A percentile compares a stretch with the other conserved stretches of the same genome.
Evolutionary conservation across 2,888 invertebrate species (phyloP).

Genomic region (Cylloceria caligata): DNA sequence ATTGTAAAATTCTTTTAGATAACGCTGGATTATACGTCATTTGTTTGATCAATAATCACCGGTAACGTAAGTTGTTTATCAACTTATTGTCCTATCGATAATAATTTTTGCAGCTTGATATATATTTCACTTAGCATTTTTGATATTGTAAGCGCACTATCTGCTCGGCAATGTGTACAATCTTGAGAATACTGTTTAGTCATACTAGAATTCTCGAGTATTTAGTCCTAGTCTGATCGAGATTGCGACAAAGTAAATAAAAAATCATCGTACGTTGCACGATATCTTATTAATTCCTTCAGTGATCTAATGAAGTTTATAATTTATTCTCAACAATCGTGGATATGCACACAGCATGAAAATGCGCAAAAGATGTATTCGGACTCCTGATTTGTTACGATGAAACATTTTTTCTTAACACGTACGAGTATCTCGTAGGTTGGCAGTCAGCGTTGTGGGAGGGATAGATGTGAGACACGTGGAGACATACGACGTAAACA

Average conservation of each 20-base stretch:
- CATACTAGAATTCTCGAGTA: background rate
- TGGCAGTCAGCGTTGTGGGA: too few species aligned
- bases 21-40: background rate
- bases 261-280: too few species aligned
- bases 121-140: background rate
- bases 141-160: too few species aligned
- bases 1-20: too few species aligned
- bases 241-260: background rate
- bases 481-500: slow-evolving; percentile 1
- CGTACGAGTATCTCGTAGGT: too few species aligned
- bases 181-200: background rate
- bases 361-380: too few species aligned
- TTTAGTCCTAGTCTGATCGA: background rate
- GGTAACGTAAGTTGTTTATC: background rate
- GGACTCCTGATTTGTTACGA: too few species aligned
- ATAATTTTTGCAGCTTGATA: background rate
- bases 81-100: background rate
- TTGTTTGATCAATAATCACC: background rate
- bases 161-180: background rate
- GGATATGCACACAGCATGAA: background rate
- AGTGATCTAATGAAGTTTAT: background rate
- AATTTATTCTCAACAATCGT: background rate
- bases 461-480: background rate
- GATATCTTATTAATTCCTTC: background rate
- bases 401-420: too few species aligned